These are phyloP conservation scores for Leontocebus nigricollis DNA, from an alignment of 2,797 vertebrate species.

Conservation along the genomic window DNA sequence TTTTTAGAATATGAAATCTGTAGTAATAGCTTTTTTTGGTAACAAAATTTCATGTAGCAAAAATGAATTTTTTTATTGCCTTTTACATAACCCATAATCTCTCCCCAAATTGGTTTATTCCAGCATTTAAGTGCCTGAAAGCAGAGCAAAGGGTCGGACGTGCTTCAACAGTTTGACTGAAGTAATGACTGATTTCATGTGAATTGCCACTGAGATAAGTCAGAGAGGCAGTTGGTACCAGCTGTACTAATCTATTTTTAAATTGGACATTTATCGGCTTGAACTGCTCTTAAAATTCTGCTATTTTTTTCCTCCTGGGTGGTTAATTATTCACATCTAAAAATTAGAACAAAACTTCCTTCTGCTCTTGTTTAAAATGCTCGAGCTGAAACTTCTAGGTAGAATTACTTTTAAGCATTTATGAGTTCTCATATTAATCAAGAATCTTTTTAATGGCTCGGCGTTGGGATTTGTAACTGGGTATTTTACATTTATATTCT, in stretches of 20 bases:
- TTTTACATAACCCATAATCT: slow-evolving; percentile 68
- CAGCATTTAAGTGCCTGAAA: slow-evolving; percentile 14
- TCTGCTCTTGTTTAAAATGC: slow-evolving; percentile 23
- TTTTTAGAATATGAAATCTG: neutral
- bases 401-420: slow-evolving; percentile 22
- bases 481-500: neutral
- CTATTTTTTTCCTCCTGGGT: neutral
- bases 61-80: slow-evolving; percentile 35
- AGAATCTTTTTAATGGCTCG: neutral
- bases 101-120: slow-evolving; percentile 61
- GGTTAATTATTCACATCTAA: slow-evolving; percentile 72
- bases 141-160: slow-evolving; percentile 6
- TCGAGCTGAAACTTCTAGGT: slow-evolving; percentile 38
- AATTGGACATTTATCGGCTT: slow-evolving; percentile 12
- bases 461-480: neutral
- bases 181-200: slow-evolving; percentile 31
- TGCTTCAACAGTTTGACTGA: slow-evolving; percentile 37
- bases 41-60: neutral
- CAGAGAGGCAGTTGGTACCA: neutral
- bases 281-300: slow-evolving; percentile 42
- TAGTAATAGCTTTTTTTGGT: neutral
- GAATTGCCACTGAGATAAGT: neutral
- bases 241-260: slow-evolving; percentile 9
- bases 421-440: neutral
- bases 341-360: slow-evolving; percentile 68